Evolutionary conservation across 2,888 invertebrate genomes (phyloP).

Genomic region (Xanthorhoe designata): DNA sequence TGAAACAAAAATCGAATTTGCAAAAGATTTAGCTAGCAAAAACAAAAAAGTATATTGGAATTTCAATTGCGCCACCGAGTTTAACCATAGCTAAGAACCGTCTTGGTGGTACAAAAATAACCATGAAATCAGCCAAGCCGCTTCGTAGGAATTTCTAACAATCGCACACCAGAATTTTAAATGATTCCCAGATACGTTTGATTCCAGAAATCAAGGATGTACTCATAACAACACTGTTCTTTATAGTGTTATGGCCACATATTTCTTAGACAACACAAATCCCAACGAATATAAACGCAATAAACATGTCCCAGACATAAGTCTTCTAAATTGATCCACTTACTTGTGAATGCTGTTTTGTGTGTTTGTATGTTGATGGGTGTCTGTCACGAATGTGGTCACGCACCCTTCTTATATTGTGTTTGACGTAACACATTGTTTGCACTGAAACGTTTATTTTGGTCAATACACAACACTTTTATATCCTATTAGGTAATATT

Average conservation of each 20-base stretch:
- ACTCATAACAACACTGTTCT: background rate
- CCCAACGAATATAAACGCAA: constrained; percentile 11
- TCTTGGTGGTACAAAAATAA: no score
- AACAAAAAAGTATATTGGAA: no score
- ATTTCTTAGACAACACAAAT: constrained; percentile 3
- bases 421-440: background rate
- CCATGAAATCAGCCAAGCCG: no score
- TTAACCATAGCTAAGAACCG: no score
- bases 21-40: no score
- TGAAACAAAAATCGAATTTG: no score
- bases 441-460: background rate
- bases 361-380: constrained; percentile 1
- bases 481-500: no score
- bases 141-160: no score
- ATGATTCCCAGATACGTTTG: background rate
- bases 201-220: background rate
- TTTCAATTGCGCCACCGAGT: no score
- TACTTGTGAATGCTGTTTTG: background rate
- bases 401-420: background rate
- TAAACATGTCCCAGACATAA: constrained; percentile 2
- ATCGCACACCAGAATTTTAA: no score
- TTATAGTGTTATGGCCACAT: background rate
- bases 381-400: background rate
- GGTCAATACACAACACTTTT: background rate
- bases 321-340: constrained; percentile 18